A percentile compares a stretch with the other conserved stretches of the same genome.
Conservation (phyloP, 2,797 vertebrate species). For the Sebastes nivosus region DNA sequence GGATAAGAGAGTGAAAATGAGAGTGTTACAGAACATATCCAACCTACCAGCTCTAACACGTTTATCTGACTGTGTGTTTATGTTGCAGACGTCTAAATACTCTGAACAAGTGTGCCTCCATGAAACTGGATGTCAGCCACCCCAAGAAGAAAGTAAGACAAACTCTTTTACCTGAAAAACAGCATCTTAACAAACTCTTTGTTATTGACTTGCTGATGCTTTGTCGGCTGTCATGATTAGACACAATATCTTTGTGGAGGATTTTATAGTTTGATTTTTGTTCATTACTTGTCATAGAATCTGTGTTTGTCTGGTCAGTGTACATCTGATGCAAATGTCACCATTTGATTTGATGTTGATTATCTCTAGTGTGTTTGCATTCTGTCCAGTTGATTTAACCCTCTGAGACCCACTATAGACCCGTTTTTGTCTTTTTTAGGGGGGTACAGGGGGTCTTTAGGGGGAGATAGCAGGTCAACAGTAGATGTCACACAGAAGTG, state of each 20-base stretch:
- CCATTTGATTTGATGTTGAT: not conserved
- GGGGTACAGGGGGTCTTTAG: too few relatives aligned
- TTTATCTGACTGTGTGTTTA: constrained; percentile 39
- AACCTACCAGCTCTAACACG: not conserved
- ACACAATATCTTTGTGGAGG: not conserved
- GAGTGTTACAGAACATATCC: not conserved
- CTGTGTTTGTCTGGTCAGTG: not conserved
- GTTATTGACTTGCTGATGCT: not conserved
- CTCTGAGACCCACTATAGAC: too few relatives aligned
- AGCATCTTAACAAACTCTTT: not conserved
- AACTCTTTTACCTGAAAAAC: not conserved
- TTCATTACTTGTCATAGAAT: not conserved
- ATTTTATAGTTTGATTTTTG: not conserved
- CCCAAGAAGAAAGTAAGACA: constrained; percentile 94
- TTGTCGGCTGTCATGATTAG: not conserved
- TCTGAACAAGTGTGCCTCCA: constrained; percentile 97
- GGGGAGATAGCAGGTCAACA: too few relatives aligned
- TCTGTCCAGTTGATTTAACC: not conserved
- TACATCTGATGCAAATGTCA: not conserved
- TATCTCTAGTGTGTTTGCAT: not conserved
- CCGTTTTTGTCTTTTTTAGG: too few relatives aligned
- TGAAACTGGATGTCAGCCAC: constrained; percentile 98
- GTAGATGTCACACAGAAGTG: too few relatives aligned
- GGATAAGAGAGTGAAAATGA: constrained; percentile 15
- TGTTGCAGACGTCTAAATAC: constrained; percentile 93